A percentile compares a stretch with the other conserved stretches of the same genome.
Evolutionary conservation across 2,888 invertebrate genomes (phyloP).

Genomic region (Coelopa pilipes): DNA sequence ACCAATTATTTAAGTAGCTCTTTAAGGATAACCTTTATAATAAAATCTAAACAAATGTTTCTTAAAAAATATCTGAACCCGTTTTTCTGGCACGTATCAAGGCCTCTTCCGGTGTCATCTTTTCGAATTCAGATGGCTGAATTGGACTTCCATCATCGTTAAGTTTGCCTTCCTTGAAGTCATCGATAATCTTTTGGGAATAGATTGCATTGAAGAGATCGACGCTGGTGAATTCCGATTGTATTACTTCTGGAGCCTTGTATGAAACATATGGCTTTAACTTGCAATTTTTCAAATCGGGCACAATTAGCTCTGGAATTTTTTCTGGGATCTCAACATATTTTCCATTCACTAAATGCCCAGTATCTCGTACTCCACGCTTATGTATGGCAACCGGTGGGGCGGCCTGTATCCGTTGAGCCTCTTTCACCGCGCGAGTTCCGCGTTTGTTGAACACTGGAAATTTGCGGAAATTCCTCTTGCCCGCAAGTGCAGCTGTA

Average conservation of each 20-base stretch:
- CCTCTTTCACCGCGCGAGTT: slow-evolving; percentile 72
- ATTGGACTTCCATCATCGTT: slow-evolving; percentile 75
- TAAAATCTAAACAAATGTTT: slow-evolving; percentile 49
- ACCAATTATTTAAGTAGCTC: slow-evolving; percentile 10
- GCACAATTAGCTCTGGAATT: slow-evolving; percentile 92
- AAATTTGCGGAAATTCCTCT: slow-evolving; percentile 87
- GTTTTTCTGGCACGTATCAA: slow-evolving; percentile 76
- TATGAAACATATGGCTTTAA: slow-evolving; percentile 97
- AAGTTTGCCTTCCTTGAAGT: slow-evolving; percentile 78
- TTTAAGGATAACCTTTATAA: slow-evolving; percentile 38
- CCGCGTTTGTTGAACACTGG: slow-evolving; percentile 81
- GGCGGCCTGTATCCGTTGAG: slow-evolving; percentile 64
- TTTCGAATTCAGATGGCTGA: slow-evolving; percentile 80
- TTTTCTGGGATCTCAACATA: slow-evolving; percentile 82
- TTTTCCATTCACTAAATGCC: slow-evolving; percentile 70
- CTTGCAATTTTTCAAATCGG: slow-evolving; percentile 83
- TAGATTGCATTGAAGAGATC: slow-evolving; percentile 86
- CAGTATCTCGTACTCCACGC: slow-evolving; percentile 77
- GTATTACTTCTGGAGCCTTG: slow-evolving; percentile 77
- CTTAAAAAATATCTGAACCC: slow-evolving; percentile 82
- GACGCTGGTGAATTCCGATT: slow-evolving; percentile 84
- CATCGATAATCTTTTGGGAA: slow-evolving; percentile 79
- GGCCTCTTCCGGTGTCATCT: slow-evolving; percentile 78
- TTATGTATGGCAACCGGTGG: slow-evolving; percentile 76
- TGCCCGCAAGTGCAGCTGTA: slow-evolving; percentile 71